phyloP scores from a whole-genome alignment of 2,888 invertebrate genomes.

The Nebria salina region DNA sequence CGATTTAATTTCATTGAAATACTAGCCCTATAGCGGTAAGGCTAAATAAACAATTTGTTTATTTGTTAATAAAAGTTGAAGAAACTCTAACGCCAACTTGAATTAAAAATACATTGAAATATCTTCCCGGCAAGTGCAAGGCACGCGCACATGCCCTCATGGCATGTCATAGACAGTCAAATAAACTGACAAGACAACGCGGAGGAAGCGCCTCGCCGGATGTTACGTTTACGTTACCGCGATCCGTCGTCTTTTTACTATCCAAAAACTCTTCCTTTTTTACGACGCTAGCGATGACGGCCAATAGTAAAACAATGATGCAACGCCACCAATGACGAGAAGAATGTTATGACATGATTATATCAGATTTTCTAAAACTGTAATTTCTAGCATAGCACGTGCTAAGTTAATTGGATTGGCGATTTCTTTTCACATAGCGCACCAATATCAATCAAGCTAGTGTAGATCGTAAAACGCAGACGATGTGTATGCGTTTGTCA shows the following conservation, averaged over 20 bases:
- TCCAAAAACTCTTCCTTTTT: conserved; percentile 23
- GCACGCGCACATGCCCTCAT: conserved; percentile 6
- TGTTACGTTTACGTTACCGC: conserved; percentile 44
- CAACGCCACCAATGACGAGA: background rate
- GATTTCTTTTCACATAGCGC: background rate
- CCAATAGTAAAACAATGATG: conserved; percentile 31
- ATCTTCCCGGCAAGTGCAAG: conserved; percentile 31
- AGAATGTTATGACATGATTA: background rate
- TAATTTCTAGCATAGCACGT: background rate
- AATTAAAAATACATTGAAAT: conserved; percentile 43
- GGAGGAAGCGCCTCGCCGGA: conserved; percentile 37
- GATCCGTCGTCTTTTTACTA: conserved; percentile 29
- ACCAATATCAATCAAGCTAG: background rate
- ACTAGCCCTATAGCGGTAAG: no score
- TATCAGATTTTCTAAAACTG: background rate
- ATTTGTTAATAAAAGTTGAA: background rate
- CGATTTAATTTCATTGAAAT: no score
- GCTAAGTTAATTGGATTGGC: background rate
- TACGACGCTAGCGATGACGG: conserved; percentile 23
- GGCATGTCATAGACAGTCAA: conserved; percentile 35
- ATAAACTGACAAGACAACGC: conserved; percentile 32
- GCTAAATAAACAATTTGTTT: background rate
- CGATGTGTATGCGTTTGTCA: background rate
- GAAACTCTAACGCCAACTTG: background rate
- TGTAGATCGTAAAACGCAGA: background rate